Percentiles rank a stretch among this genome's conserved stretches.
Evolutionary conservation across 2,797 vertebrate species (phyloP).

Genomic region (Pitangus sulphuratus): DNA sequence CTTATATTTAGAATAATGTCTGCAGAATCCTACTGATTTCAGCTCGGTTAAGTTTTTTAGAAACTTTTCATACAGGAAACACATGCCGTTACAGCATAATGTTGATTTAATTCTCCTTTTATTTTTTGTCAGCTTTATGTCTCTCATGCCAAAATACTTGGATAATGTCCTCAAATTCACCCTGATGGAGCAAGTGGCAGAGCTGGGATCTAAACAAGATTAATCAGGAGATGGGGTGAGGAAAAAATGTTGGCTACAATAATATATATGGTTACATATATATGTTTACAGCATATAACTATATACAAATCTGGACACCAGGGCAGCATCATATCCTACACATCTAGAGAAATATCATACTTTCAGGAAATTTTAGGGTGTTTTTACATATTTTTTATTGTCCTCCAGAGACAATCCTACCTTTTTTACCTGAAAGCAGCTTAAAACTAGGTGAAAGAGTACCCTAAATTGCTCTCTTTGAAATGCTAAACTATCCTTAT

Average conservation of each 20-base stretch:
- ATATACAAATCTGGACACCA: neutral
- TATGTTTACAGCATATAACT: no score
- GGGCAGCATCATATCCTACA: neutral
- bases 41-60: neutral
- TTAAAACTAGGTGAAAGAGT: neutral
- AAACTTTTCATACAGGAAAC: constrained; percentile 5
- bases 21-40: constrained; percentile 1
- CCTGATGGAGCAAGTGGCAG: neutral
- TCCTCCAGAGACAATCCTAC: neutral
- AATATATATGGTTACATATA: neutral
- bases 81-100: neutral
- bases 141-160: neutral
- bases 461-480: neutral
- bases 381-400: neutral
- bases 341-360: neutral
- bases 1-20: neutral
- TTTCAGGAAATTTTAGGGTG: neutral
- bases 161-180: constrained; percentile 7
- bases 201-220: neutral
- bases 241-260: neutral
- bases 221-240: neutral
- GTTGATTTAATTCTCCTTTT: neutral
- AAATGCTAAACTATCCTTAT: neutral
- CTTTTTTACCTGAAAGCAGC: neutral
- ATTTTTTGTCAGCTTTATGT: neutral